Percentiles rank a stretch among this genome's conserved stretches.
Conservation (phyloP, 2,113 vertebrate genomes). For the Lepisosteus osseus region DNA sequence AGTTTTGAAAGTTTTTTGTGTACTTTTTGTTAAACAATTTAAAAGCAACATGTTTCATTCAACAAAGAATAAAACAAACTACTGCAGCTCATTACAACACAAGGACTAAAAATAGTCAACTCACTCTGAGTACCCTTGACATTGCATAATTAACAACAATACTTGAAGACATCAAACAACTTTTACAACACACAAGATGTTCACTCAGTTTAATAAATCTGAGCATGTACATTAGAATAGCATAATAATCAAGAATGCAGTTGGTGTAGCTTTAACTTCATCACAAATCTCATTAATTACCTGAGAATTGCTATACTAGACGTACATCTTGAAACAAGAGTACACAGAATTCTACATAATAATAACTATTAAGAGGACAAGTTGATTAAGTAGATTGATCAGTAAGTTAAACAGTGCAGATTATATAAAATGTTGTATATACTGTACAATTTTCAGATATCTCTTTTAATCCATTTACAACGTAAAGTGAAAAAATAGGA, state of each 20-base stretch:
- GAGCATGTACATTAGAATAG: constrained; percentile 28
- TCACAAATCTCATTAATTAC: constrained; percentile 44
- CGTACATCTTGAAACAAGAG: constrained; percentile 16
- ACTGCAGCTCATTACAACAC: constrained; percentile 58
- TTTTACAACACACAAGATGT: constrained; percentile 36
- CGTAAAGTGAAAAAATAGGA: constrained; percentile 9
- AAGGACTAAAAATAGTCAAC: constrained; percentile 40
- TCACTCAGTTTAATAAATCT: constrained; percentile 22
- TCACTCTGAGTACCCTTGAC: constrained; percentile 43
- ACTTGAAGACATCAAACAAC: constrained; percentile 27
- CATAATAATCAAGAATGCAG: constrained; percentile 40
- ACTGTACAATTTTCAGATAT: neutral
- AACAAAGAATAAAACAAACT: constrained; percentile 57
- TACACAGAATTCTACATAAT: constrained; percentile 5
- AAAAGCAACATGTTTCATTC: constrained; percentile 60
- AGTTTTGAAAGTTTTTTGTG: constrained; percentile 44
- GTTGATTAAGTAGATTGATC: constrained; percentile 14
- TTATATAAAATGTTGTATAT: constrained; percentile 6
- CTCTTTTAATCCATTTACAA: neutral
- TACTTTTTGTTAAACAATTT: constrained; percentile 50
- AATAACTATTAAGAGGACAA: constrained; percentile 6
- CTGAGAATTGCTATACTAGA: constrained; percentile 54
- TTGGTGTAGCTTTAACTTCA: constrained; percentile 40
- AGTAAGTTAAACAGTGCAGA: constrained; percentile 8
- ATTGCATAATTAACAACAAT: constrained; percentile 31